Evolutionary conservation across 2,888 invertebrate genomes (phyloP), one percentile per base, ranked within the genome.

Genomic region (Drosophila austrosaltans): DNA sequence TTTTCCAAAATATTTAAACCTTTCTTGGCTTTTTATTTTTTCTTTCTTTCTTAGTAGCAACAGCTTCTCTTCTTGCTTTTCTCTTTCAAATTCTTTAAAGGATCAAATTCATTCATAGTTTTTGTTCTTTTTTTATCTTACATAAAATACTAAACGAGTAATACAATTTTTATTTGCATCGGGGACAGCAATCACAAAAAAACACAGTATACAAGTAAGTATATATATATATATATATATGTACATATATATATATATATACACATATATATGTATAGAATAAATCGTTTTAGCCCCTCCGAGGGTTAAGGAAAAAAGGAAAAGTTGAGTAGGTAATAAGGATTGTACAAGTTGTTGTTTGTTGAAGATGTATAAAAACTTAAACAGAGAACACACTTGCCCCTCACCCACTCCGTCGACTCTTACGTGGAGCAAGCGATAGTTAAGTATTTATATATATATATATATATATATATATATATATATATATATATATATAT

Each of bases 141-240:
- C 39, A 57, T 57, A 39, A 82, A 85, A 84, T 82, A 82, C 82
- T 85, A 82, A 78, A 78, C 76, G 67, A 70, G 66, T 85, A 82
- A 82, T 82, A 85, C 76, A 75, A 75, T 42, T 61, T 67, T 63
- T 61, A 53, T 58, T 72, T 72, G 72, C 72, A 72, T 40, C 10
- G 48, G 48, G 72, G 73, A 67, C 64, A 53, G 28, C 42, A 48
- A 74, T 74, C 73, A 74, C 73, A 48, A 74, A 72, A 72, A 67
- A 53, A 66, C 56, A 71, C 66, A 30, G 65, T 62, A 64, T 63
- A 64, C 61, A 69, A 25, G 10, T 22, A 70, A 59, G 30, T 64
- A 71, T 69, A 71, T 63, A 69, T 54, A 67, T 64, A 36, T 36
- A 36, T 10, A 36, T 28, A 28, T 28, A 28, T 28, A 28, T 28